phyloP scores from a whole-genome alignment of 1,140 invertebrate genomes.

The Zaprionus ghesquierei region DNA sequence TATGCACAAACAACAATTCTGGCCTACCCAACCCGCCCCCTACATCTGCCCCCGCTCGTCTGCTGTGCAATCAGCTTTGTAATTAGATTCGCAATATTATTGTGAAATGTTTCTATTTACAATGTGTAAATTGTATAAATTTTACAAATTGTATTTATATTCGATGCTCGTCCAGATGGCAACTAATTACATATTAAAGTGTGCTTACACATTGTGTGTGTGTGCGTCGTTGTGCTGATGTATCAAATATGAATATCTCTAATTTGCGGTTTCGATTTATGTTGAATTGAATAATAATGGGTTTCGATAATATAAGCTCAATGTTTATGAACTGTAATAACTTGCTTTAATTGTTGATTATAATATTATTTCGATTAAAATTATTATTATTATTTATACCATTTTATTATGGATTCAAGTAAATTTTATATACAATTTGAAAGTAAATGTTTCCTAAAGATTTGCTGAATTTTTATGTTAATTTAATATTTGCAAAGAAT shows the following conservation, averaged over 20 bases:
- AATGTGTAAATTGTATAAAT: constrained; percentile 54
- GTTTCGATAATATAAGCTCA: neutral
- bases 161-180: neutral
- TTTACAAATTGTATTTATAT: constrained; percentile 31
- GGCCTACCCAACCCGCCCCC: constrained; percentile 2
- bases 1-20: constrained; percentile 39
- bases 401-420: neutral
- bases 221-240: constrained; percentile 3
- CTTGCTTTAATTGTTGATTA: neutral
- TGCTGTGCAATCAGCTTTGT: constrained; percentile 3
- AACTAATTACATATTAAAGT: constrained; percentile 45
- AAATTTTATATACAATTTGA: too few relatives aligned
- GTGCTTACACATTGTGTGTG: constrained; percentile 7
- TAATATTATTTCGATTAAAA: neutral
- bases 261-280: constrained; percentile 3
- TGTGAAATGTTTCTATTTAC: constrained; percentile 48
- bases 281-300: neutral
- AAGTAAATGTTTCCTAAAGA: too few relatives aligned
- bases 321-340: neutral
- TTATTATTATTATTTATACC: neutral
- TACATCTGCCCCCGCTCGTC: neutral
- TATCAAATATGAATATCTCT: constrained; percentile 13
- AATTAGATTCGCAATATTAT: constrained; percentile 53
- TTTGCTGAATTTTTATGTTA: too few relatives aligned
- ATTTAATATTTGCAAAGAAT: too few relatives aligned